Evolutionary conservation across 2,113 vertebrate genomes (phyloP).

Genomic region (Forbesichthys agassizii): DNA sequence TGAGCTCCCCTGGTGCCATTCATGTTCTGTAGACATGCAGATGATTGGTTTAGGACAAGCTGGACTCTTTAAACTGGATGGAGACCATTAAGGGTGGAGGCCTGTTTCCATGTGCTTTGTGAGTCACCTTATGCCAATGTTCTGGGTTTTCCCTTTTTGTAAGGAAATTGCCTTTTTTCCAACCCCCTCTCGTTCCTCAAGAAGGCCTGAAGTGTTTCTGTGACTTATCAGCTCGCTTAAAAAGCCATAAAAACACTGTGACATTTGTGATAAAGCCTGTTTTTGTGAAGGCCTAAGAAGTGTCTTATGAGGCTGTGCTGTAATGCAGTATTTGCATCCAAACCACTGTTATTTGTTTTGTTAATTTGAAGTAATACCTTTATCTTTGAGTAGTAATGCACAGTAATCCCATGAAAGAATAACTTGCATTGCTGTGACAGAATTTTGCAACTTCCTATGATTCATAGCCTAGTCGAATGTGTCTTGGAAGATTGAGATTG

Average conservation of each 20-base stretch:
- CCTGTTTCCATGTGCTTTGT: conserved; percentile 42
- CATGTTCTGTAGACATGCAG: background rate
- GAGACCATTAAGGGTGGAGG: conserved; percentile 46
- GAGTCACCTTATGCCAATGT: conserved; percentile 55
- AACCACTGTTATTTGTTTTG: background rate
- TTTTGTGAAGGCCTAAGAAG: conserved; percentile 11
- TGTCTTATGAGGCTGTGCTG: background rate
- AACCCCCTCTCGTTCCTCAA: conserved; percentile 40
- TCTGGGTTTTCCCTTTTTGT: conserved; percentile 49
- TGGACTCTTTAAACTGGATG: background rate
- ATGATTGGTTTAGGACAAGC: conserved; percentile 4
- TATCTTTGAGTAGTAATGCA: no score
- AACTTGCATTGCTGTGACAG: background rate
- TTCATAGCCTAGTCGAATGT: conserved; percentile 14
- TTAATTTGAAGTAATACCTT: background rate
- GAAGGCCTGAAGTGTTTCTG: conserved; percentile 27
- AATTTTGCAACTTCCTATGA: conserved; percentile 22
- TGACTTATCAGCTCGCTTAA: conserved; percentile 41
- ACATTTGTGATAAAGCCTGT: conserved; percentile 7
- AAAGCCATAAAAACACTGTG: conserved; percentile 35
- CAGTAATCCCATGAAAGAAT: background rate
- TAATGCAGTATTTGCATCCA: background rate
- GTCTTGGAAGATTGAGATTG: conserved; percentile 6
- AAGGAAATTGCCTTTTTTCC: conserved; percentile 20
- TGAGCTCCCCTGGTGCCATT: conserved; percentile 24